Evolutionary conservation across 2,113 vertebrate genomes (phyloP).

Genomic region (Cephalopholis sonnerati): DNA sequence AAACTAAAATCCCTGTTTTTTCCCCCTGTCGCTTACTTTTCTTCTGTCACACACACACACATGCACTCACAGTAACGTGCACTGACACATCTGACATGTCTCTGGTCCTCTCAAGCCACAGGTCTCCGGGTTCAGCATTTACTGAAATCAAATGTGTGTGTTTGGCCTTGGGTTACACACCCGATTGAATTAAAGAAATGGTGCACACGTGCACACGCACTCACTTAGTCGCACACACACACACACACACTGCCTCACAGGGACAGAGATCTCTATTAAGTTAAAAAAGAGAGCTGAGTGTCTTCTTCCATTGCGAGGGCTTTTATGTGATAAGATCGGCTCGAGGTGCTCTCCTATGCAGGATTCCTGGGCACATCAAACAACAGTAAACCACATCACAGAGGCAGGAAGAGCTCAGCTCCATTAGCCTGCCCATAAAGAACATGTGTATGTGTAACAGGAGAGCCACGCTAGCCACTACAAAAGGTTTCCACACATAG

Average conservation of each 20-base stretch:
- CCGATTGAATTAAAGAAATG: slow-evolving; percentile 79
- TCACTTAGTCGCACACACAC: not conserved
- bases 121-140: slow-evolving; percentile 73
- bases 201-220: slow-evolving; percentile 30
- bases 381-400: slow-evolving; percentile 82
- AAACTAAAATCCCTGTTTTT: slow-evolving; percentile 29
- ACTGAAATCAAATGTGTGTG: slow-evolving; percentile 80
- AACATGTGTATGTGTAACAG: slow-evolving; percentile 81
- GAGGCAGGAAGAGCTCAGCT: slow-evolving; percentile 79
- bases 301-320: slow-evolving; percentile 76
- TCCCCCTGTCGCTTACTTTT: not conserved
- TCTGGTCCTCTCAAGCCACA: slow-evolving; percentile 55
- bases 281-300: slow-evolving; percentile 77
- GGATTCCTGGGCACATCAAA: slow-evolving; percentile 84
- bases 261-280: slow-evolving; percentile 77
- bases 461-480: slow-evolving; percentile 71
- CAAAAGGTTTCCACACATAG: slow-evolving; percentile 71
- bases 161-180: slow-evolving; percentile 79
- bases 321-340: slow-evolving; percentile 84
- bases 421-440: slow-evolving; percentile 86
- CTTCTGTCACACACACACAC: not conserved
- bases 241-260: slow-evolving; percentile 38
- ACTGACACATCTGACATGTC: slow-evolving; percentile 58
- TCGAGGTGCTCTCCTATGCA: slow-evolving; percentile 74
- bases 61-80: slow-evolving; percentile 8